Evolutionary conservation across 2,797 vertebrate species (phyloP).

Genomic region (Chloroceryle inda): DNA sequence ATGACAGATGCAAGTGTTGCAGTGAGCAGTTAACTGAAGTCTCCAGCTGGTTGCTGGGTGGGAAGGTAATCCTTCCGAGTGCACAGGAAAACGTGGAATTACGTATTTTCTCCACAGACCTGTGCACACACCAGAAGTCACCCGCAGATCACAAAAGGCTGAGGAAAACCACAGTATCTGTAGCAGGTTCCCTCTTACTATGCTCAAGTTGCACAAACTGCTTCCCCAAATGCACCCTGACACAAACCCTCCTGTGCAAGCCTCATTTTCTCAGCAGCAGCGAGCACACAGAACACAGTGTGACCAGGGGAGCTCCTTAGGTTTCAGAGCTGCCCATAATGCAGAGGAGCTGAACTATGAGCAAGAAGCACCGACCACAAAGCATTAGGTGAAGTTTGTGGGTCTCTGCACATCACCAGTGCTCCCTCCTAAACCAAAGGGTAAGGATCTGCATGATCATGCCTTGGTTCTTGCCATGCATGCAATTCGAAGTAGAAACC

Average conservation of each 20-base stretch:
- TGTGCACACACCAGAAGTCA: not conserved
- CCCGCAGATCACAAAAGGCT: not conserved
- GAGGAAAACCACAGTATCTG: not conserved
- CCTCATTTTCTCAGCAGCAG: not conserved
- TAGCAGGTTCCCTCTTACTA: rapidly evolving
- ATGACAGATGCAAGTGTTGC: rapidly evolving
- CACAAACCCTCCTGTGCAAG: not conserved
- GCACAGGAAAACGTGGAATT: not conserved
- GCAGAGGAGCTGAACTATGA: not conserved
- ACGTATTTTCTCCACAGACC: not conserved
- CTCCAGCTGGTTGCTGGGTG: rapidly evolving
- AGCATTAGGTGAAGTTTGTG: not conserved
- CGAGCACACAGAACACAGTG: rapidly evolving
- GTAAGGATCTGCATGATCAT: not conserved
- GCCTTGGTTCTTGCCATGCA: rapidly evolving
- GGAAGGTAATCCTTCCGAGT: rapidly evolving
- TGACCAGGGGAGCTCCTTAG: not conserved
- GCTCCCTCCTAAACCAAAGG: not conserved
- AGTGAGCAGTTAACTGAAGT: not conserved
- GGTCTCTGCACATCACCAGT: not conserved
- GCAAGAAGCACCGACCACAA: no score
- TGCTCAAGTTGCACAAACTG: not conserved
- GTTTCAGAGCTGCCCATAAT: not conserved
- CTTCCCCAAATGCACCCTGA: not conserved
- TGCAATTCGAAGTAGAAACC: not conserved